Evolutionary conservation across 2,888 invertebrate genomes (phyloP), one percentile per base, ranked within the genome.

Genomic region (Oligia fasciuncula): DNA sequence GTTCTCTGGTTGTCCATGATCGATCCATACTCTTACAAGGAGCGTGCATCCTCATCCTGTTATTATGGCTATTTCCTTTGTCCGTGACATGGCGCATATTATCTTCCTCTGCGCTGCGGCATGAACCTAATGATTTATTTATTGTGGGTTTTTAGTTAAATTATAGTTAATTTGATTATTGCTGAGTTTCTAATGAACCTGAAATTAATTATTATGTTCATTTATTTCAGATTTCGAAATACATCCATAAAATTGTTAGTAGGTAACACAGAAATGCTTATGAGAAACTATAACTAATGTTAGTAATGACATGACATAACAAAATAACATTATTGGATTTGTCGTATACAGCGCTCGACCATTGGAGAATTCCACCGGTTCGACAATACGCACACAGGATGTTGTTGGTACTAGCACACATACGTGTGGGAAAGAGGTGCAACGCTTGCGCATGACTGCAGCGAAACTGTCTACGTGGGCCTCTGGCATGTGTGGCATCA

Each of bases 31-130:
- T 60, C 66, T 63, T 63, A 29, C 35, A 17, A 70, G 43, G 51
- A 66, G 43, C 60, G 62, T 81, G 46, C 13, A 75, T 81, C 75
- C 54, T 54, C 29, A 75, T 81, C 67, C 62, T 77, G 82, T 46
- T 14, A 76, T 67, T 81, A 62, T 35, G 14, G 13, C 60, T 14
- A 54, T 40, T 81, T 82, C 40, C 62, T 81, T 82, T 77, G 82
- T 71, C 77, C 70, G 54, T 71, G 82, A 82, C 51, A 57, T 49
- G 75, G 49, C 4, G 68, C 35, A 62, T 51, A 43, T 60, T n/a
- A n/a, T n/a, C 51, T 66, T 68, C n/a, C 46, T 63, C 68, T 69
- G 40, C 35, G 9, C 9, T 62, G 11, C 62, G 13, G 49, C 4
- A 72, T 72, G 3, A 79, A 43, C 9, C 40, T 5, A 65, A 23